Conservation (phyloP, 2,888 invertebrate species). For the Ephialtes manifestator region DNA sequence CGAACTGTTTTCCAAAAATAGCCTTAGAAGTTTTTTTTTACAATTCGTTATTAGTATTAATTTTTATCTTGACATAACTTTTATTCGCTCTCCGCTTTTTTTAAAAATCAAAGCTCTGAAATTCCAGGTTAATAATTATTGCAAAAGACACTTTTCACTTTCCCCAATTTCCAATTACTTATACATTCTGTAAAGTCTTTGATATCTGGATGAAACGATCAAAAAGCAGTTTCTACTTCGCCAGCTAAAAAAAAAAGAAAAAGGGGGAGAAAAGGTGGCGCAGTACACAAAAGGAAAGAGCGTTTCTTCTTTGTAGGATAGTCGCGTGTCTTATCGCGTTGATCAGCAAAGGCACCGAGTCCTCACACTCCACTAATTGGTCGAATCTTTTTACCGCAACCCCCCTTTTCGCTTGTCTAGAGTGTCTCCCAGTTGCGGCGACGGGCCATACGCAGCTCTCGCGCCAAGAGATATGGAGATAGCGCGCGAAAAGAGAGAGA, state of each 20-base stretch:
- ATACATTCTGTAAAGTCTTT: constrained; percentile 1
- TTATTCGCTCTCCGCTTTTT: no score
- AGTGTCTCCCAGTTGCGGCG: constrained; percentile 8
- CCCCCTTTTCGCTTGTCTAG: constrained; percentile 19
- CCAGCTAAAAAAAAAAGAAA: neutral
- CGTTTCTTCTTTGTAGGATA: constrained; percentile 13
- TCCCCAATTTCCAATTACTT: neutral
- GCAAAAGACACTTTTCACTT: neutral
- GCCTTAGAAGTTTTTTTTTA: no score
- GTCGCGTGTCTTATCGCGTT: constrained; percentile 79
- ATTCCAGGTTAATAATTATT: neutral
- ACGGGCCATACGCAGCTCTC: constrained; percentile 54
- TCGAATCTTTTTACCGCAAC: constrained; percentile 79
- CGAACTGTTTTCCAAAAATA: no score
- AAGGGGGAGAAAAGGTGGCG: neutral
- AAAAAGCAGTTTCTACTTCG: constrained; percentile 66
- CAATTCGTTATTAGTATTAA: no score
- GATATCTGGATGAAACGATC: constrained; percentile 74
- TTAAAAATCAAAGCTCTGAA: no score
- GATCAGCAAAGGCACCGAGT: constrained; percentile 36
- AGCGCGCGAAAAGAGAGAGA: constrained; percentile 36
- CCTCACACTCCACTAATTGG: constrained; percentile 80
- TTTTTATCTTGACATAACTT: no score
- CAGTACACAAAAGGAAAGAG: constrained; percentile 18
- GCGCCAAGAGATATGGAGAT: constrained; percentile 53